Evolutionary conservation across 2,888 invertebrate species (phyloP), one percentile per base, ranked within the genome.

Genomic region (Aleiodes leptofemur): DNA sequence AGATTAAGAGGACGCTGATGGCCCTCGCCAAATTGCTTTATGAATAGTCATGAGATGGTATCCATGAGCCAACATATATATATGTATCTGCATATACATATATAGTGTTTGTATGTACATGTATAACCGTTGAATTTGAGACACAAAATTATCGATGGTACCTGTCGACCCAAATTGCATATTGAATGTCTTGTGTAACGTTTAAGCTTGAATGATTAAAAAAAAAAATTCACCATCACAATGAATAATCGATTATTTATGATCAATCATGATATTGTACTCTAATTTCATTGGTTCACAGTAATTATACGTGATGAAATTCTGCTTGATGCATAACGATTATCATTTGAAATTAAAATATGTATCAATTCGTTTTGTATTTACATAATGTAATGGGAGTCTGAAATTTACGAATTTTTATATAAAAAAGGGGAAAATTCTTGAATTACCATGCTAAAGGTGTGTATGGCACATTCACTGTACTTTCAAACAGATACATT

Each of bases 1-100:
- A 66, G 71, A 70, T 72, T 72, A 72, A 76, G 68, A 76, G 75
- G 75, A 76, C 72, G 72, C 66, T 72, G 75, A 76, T 75, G 75
- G 75, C 68, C 59, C 66, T 75, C 57, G 55, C 66, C 71, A 72
- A 75, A 75, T 75, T 76, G 72, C 72, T 57, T 72, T 72, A 76
- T 76, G 76, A 76, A 76, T 76, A 76, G 72, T 76, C 76, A 76
- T 76, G 69, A 76, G 72, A 29, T 51, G 31, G 1, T 34, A 68
- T 68, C 50, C 51, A 31, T 71, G 51, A 59, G 59, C 68, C 69
- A 51, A 31, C 16, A 50, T 11, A 38, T 53, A 71, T 71, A 55
- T 50, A 64, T 66, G 50, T 51, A 23, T 23, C 31, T 57, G 16
- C 48, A 48, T 70, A 34, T 70, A 38, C 16, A 38, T 53, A 2